These are phyloP conservation scores for Torymus auratus DNA, from an alignment of 2,888 invertebrate species.

Conservation along the genomic window DNA sequence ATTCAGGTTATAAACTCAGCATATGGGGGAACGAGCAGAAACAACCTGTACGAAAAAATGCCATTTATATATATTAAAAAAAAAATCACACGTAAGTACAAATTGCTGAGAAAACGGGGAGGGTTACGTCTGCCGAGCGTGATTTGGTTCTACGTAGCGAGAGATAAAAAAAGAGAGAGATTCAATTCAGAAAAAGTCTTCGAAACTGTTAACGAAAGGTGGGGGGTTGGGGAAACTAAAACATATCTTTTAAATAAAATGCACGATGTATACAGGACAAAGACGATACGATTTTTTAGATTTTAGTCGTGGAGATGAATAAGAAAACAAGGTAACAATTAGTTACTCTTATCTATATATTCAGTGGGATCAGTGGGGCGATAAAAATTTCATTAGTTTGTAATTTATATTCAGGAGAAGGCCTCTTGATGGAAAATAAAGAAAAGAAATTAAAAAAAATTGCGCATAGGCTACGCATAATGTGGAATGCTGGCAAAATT, in stretches of 20 bases:
- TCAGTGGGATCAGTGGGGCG: conserved; percentile 32
- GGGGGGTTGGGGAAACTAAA: conserved; percentile 52
- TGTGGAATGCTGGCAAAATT: conserved; percentile 63
- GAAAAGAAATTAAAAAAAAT: conserved; percentile 41
- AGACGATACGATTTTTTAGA: conserved; percentile 74
- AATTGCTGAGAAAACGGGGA: conserved; percentile 70
- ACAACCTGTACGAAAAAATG: conserved; percentile 66
- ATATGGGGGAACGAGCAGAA: conserved; percentile 65
- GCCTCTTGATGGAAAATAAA: conserved; percentile 19
- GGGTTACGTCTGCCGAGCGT: conserved; percentile 67
- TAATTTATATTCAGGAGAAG: conserved; percentile 25
- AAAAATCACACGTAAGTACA: conserved; percentile 73
- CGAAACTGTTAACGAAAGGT: conserved; percentile 52
- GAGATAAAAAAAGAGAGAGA: conserved; percentile 50
- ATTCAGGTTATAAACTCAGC: conserved; percentile 74
- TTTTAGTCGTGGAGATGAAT: conserved; percentile 62
- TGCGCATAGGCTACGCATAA: conserved; percentile 63
- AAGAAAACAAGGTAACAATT: neutral
- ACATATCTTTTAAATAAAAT: conserved; percentile 73
- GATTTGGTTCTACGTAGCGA: conserved; percentile 70
- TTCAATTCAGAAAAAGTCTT: conserved; percentile 56
- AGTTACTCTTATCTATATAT: conserved; percentile 23
- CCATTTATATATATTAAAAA: conserved; percentile 69
- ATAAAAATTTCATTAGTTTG: conserved; percentile 43
- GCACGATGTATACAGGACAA: conserved; percentile 74